Evolutionary conservation across 2,888 invertebrate species (phyloP).

Genomic region (Cinara cedri): DNA sequence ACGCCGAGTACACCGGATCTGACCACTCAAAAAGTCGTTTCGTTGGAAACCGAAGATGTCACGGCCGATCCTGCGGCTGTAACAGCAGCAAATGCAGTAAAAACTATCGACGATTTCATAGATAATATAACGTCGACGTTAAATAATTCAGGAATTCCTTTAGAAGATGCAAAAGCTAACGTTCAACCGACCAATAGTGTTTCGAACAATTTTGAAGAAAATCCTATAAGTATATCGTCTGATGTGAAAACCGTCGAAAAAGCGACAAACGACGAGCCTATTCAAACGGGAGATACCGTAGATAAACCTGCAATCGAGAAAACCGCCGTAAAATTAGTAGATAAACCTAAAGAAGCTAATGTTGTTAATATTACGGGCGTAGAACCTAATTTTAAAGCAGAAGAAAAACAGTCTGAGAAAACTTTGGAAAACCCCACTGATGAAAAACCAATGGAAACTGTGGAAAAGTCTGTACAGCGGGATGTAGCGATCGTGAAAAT

Average conservation of each 20-base stretch:
- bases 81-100: not conserved
- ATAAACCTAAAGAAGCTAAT: not conserved
- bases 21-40: not conserved
- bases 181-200: not conserved
- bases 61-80: not conserved
- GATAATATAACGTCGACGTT: no score
- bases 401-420: not conserved
- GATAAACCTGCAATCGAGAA: not conserved
- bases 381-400: no score
- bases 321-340: not conserved
- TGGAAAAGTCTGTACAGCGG: not conserved
- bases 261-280: not conserved
- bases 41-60: not conserved
- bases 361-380: not conserved
- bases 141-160: not conserved
- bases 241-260: not conserved
- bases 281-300: no score
- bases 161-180: not conserved
- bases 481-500: not conserved
- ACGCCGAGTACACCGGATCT: not conserved
- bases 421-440: not conserved
- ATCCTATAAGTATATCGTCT: not conserved
- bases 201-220: not conserved
- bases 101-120: conserved; percentile 21
- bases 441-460: not conserved